Conservation (phyloP, 2,113 vertebrate genomes). For the Gymnogyps californianus region DNA sequence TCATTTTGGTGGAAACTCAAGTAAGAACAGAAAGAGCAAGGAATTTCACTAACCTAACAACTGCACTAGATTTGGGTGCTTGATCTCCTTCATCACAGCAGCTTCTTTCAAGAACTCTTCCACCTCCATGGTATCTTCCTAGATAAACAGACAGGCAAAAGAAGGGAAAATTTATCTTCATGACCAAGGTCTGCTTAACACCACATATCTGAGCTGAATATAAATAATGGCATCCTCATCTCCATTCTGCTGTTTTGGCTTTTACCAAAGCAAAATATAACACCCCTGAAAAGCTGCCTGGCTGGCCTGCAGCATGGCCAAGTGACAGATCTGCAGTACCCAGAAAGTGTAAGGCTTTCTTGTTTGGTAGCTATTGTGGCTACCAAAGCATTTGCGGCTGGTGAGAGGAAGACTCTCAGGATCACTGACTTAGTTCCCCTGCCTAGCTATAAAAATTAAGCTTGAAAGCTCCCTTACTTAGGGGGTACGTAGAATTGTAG, state of each 20-base stretch:
- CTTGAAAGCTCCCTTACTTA: not conserved
- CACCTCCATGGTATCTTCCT: conserved; percentile 99
- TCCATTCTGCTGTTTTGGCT: not conserved
- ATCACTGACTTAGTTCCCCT: not conserved
- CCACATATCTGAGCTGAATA: not conserved
- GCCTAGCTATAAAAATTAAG: not conserved
- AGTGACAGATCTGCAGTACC: not conserved
- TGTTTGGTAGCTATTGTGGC: not conserved
- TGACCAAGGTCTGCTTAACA: not conserved
- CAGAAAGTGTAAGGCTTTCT: not conserved
- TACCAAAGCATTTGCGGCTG: not conserved
- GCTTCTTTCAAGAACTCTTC: conserved; percentile 99
- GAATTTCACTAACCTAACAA: conserved; percentile 74
- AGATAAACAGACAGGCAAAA: not conserved
- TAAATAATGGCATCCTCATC: not conserved
- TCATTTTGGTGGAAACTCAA: not conserved
- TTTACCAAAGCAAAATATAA: not conserved
- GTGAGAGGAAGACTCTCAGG: not conserved
- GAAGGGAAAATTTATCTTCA: not conserved
- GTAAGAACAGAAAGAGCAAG: not conserved
- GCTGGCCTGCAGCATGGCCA: not conserved
- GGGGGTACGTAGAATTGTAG: not conserved
- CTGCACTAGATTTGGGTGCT: conserved; percentile 97
- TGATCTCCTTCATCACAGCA: conserved; percentile 98
- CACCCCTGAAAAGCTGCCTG: not conserved